phyloP scores from a whole-genome alignment of 2,797 vertebrate genomes.

The Ctenopoma multispine region DNA sequence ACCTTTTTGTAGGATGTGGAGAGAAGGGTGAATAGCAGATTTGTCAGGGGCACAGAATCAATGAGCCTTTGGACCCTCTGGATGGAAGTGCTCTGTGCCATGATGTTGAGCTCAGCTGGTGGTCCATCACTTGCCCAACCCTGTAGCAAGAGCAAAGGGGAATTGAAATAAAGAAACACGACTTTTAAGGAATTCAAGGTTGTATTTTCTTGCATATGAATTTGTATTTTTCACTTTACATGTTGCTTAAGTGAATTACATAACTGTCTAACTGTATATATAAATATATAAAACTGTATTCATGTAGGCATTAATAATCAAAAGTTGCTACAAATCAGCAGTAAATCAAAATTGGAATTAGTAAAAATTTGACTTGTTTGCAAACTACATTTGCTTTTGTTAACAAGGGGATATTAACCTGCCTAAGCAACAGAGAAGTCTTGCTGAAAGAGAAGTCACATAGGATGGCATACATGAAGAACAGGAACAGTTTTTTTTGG shows the following conservation, averaged over 20 bases:
- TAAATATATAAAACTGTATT: too few relatives aligned
- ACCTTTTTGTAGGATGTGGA: slow-evolving; percentile 99
- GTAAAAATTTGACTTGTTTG: not conserved
- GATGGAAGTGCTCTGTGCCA: slow-evolving; percentile 98
- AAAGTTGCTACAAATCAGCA: not conserved
- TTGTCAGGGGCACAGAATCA: slow-evolving; percentile 96
- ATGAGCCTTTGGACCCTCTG: slow-evolving; percentile 97
- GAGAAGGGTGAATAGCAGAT: slow-evolving; percentile 93
- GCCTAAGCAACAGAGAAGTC: not conserved
- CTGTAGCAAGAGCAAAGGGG: slow-evolving; percentile 66
- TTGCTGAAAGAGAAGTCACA: not conserved
- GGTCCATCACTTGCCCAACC: slow-evolving; percentile 94
- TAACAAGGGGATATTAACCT: not conserved
- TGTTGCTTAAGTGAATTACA: not conserved
- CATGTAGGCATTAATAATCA: not conserved
- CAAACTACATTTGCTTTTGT: slow-evolving; percentile 7
- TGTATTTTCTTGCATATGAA: not conserved
- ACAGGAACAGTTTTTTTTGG: not conserved
- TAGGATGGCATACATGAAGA: not conserved
- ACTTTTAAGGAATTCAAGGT: slow-evolving; percentile 10
- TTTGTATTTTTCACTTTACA: not conserved
- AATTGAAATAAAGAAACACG: not conserved
- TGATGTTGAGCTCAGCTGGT: slow-evolving; percentile 94
- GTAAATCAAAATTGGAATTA: not conserved
- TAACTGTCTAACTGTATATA: too few relatives aligned